Evolutionary conservation across 1,140 invertebrate species (phyloP).

Genomic region (Phenacoccus solenopsis): DNA sequence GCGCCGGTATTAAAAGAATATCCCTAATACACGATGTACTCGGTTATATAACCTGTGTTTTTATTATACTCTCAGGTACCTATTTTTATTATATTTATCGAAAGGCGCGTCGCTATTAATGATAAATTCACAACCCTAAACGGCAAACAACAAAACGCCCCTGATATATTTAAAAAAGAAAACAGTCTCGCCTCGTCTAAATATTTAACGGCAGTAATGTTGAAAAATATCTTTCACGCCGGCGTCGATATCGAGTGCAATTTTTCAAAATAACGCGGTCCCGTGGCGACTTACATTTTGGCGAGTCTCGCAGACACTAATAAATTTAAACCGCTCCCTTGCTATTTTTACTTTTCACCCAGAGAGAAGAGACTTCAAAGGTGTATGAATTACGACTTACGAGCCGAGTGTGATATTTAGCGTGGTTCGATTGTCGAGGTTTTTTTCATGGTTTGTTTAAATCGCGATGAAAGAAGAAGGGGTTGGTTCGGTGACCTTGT

Average conservation of each 20-base stretch:
- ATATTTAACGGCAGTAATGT: no score
- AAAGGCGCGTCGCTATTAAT: not conserved
- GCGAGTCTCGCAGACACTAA: not conserved
- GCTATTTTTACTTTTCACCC: not conserved
- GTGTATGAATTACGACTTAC: not conserved
- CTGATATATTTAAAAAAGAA: not conserved
- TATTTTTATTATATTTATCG: not conserved
- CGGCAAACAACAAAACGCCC: not conserved
- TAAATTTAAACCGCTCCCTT: not conserved
- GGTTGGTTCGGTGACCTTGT: not conserved
- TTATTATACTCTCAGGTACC: not conserved
- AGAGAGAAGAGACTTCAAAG: not conserved
- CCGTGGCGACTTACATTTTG: not conserved
- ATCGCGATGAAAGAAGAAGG: not conserved
- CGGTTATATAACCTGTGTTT: not conserved
- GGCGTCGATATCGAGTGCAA: not conserved
- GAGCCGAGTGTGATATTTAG: not conserved
- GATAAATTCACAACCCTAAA: not conserved
- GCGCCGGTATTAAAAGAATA: not conserved
- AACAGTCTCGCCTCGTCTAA: no score
- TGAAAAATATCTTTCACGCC: no score
- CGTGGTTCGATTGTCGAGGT: not conserved
- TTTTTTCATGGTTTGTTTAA: constrained; percentile 12
- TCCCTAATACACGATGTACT: not conserved
- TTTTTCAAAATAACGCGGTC: not conserved